A percentile compares a stretch with the other conserved stretches of the same genome.
phyloP scores from a whole-genome alignment of 2,113 vertebrate species.

The Leiothrix lutea region DNA sequence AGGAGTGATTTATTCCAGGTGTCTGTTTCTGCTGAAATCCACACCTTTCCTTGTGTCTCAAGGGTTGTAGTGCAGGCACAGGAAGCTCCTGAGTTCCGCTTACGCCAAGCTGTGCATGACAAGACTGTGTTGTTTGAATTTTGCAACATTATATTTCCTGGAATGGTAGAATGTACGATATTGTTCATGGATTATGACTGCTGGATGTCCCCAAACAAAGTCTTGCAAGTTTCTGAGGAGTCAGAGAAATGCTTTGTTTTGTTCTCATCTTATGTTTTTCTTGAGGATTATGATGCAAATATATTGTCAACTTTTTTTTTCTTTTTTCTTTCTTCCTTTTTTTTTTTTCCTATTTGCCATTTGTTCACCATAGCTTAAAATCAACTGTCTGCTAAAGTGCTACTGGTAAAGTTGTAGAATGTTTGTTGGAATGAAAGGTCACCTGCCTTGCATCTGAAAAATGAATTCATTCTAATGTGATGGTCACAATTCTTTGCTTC shows the following conservation, averaged over 20 bases:
- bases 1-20: background rate
- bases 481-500: background rate
- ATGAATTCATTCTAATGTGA: background rate
- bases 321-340: background rate
- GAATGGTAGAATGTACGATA: background rate
- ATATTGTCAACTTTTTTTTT: background rate
- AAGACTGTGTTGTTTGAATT: background rate
- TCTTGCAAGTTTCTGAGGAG: background rate
- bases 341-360: background rate
- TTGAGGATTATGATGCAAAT: background rate
- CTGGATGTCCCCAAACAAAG: background rate
- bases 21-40: background rate
- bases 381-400: background rate
- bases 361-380: background rate
- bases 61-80: background rate
- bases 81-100: background rate
- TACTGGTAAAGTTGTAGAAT: background rate
- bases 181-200: background rate
- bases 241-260: background rate
- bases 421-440: background rate
- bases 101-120: background rate
- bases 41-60: background rate
- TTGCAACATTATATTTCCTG: background rate
- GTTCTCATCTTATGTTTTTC: background rate
- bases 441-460: background rate